These are phyloP conservation scores for Microcaecilia unicolor DNA, from an alignment of 2,797 vertebrate species.

Conservation along the genomic window DNA sequence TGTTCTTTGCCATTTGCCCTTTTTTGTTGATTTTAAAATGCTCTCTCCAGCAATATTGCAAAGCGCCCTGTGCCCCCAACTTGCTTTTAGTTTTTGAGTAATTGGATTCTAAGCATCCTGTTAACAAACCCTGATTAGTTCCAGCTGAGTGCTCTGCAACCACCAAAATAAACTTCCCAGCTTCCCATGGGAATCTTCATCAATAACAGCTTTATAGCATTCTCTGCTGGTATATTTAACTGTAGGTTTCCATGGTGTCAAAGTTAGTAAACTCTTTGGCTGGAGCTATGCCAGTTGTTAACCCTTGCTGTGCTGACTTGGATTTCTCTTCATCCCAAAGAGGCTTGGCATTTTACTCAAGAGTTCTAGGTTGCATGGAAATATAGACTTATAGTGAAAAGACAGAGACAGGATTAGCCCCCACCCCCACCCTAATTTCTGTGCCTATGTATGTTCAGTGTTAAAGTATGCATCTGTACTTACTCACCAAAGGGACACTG, in stretches of 20 bases:
- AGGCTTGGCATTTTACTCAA: too few relatives aligned
- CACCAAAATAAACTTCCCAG: background rate
- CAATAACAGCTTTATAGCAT: background rate
- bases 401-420: too few relatives aligned
- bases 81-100: conserved; percentile 1
- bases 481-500: too few relatives aligned
- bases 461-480: too few relatives aligned
- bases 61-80: background rate
- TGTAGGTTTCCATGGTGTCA: background rate
- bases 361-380: too few relatives aligned
- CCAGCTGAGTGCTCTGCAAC: conserved; percentile 1
- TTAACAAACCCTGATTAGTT: conserved; percentile 8
- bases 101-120: conserved; percentile 7
- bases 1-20: too few relatives aligned
- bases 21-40: too few relatives aligned
- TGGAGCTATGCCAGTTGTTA: background rate
- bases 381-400: too few relatives aligned
- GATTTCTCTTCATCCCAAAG: too few relatives aligned
- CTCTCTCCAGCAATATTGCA: too few relatives aligned
- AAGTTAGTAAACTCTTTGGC: background rate
- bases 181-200: conserved; percentile 4
- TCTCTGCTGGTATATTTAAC: background rate
- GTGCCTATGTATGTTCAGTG: too few relatives aligned
- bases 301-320: background rate
- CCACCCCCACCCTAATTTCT: too few relatives aligned